Conservation (phyloP, 2,888 invertebrate genomes). For the Troglohyphantes excavatus region DNA sequence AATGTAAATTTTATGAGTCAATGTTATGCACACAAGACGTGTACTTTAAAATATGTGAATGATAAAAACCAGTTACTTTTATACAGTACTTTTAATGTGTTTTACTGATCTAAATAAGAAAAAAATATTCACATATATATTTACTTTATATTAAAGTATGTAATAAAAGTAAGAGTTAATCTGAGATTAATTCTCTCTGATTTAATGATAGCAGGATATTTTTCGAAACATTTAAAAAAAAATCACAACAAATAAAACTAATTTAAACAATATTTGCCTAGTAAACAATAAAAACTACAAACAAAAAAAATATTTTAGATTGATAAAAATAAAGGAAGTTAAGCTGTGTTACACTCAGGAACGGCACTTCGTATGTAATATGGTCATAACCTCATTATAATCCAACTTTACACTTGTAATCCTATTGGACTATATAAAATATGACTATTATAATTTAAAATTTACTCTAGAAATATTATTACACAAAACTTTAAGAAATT, state of each 20-base stretch:
- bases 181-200: too few species aligned
- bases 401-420: constrained; percentile 10
- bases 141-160: too few species aligned
- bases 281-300: neutral
- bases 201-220: too few species aligned
- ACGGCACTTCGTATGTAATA: constrained; percentile 9
- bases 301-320: neutral
- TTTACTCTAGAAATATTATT: neutral
- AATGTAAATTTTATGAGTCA: too few species aligned
- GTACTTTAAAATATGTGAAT: too few species aligned
- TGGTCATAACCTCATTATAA: constrained; percentile 19
- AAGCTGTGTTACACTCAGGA: neutral
- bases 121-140: too few species aligned
- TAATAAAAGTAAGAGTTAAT: neutral
- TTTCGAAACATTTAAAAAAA: neutral
- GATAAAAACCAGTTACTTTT: too few species aligned
- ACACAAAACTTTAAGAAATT: too few species aligned
- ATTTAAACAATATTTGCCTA: neutral
- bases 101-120: too few species aligned
- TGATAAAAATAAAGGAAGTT: neutral
- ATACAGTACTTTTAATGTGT: too few species aligned
- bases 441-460: neutral
- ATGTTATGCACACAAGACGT: too few species aligned
- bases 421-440: constrained; percentile 3
- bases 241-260: neutral